phyloP scores from a whole-genome alignment of 2,888 invertebrate species.

The Gisinianus flammeolus region DNA sequence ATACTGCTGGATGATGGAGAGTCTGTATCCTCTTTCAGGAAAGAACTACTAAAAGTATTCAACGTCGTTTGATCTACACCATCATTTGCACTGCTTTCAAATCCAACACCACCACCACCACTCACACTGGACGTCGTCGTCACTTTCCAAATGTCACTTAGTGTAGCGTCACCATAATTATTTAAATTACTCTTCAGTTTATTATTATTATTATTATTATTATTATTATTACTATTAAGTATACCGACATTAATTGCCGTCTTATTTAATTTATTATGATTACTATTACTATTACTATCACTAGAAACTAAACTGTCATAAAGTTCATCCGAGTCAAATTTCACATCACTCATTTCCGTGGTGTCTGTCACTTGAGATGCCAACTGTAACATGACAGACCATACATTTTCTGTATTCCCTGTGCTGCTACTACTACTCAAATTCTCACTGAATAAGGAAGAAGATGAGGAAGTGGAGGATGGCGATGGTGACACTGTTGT shows the following conservation, averaged over 20 bases:
- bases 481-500: background rate
- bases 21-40: background rate
- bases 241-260: background rate
- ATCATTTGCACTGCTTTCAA: constrained; percentile 36
- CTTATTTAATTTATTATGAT: background rate
- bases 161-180: background rate
- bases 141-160: constrained; percentile 39
- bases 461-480: constrained; percentile 24
- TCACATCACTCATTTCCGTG: constrained; percentile 8
- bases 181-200: background rate
- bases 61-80: constrained; percentile 41
- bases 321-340: constrained; percentile 41
- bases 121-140: constrained; percentile 42
- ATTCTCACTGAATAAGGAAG: constrained; percentile 41
- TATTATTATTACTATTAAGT: constrained; percentile 7
- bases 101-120: constrained; percentile 23
- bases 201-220: constrained; percentile 1
- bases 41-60: constrained; percentile 34
- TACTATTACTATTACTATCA: background rate
- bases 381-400: constrained; percentile 55
- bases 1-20: background rate
- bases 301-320: constrained; percentile 33
- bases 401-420: constrained; percentile 50
- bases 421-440: constrained; percentile 37
- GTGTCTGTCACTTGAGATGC: constrained; percentile 20